Base-by-base conservation (phyloP, 2,797 vertebrate species). In the Enteromius treurensis region DNA sequence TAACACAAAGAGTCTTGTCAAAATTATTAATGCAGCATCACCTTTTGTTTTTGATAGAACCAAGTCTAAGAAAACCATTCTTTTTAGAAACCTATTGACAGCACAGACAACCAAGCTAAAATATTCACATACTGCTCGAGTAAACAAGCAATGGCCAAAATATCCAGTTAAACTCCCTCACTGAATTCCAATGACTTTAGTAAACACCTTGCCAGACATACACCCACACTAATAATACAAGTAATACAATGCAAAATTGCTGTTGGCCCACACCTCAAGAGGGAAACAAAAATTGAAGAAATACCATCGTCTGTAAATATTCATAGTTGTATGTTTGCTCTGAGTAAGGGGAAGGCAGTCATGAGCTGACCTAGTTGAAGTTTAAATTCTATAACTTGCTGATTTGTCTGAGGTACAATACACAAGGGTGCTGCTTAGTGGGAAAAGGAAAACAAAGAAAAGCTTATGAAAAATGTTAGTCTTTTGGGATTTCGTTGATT, bases 291-390 rank as follows among this genome's bases (percentile, higher is more conserved):
- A 42, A n/a, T 23, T 67, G 10, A 74, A 58, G 51, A 62, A 82
- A 83, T 60, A 81, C 60, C 68, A 60, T 64, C 62, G 73, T 83
- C 37, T 65, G 86, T 83, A 80, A 87, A 87, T 85, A 83, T 83
- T 67, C 53, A 76, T 71, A 53, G 34, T 49, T 69, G 32, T 79
- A 75, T 75, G 29, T 65, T 80, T 85, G 65, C 42, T 83, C 55
- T 77, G 73, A 73, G 53, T 42, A 37, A 79, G 80, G 71, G 40
- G 29, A 85, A 85, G 45, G 68, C 65, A 83, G 42, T 60, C 47
- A 40, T 49, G 67, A 73, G 69, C 64, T 77, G 83, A 83, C 83
- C 83, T 85, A 83, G 77, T 71, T 77, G 77, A 83, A 83, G 71
- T 68, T 51, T 45, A 77, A 85, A 19, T 79, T 37, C 78, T 60